Percentiles rank a stretch among this genome's conserved stretches.
These are phyloP conservation scores for Psittacara wagleri DNA, from an alignment of 2,113 vertebrate genomes.

Conservation along the genomic window DNA sequence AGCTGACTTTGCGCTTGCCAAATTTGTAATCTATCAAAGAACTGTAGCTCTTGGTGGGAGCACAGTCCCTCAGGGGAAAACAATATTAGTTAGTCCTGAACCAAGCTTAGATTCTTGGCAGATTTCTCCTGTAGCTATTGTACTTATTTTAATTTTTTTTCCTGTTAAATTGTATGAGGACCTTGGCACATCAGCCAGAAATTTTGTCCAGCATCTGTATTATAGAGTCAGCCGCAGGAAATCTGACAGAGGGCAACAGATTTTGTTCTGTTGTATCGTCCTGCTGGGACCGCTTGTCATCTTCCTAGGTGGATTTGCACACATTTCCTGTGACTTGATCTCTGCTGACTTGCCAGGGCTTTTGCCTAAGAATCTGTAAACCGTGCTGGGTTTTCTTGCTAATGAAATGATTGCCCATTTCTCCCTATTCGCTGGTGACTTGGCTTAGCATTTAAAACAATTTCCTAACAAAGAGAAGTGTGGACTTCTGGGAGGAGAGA, in stretches of 20 bases:
- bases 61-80: background rate
- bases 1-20: background rate
- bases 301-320: background rate
- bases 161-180: background rate
- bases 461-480: background rate
- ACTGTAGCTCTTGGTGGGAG: background rate
- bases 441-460: background rate
- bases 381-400: background rate
- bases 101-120: background rate
- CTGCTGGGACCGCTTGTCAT: background rate
- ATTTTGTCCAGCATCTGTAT: background rate
- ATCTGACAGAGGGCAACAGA: background rate
- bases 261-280: background rate
- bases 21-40: background rate
- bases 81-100: background rate
- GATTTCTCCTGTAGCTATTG: background rate
- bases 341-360: background rate
- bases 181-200: background rate
- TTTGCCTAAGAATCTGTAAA: background rate
- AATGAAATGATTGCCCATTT: background rate
- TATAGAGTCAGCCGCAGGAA: slow-evolving; percentile 4
- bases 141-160: background rate
- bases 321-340: background rate
- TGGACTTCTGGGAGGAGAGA: background rate
- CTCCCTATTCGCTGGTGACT: background rate